Evolutionary conservation across 2,888 invertebrate genomes (phyloP).

Genomic region (Microdon myrmicae): DNA sequence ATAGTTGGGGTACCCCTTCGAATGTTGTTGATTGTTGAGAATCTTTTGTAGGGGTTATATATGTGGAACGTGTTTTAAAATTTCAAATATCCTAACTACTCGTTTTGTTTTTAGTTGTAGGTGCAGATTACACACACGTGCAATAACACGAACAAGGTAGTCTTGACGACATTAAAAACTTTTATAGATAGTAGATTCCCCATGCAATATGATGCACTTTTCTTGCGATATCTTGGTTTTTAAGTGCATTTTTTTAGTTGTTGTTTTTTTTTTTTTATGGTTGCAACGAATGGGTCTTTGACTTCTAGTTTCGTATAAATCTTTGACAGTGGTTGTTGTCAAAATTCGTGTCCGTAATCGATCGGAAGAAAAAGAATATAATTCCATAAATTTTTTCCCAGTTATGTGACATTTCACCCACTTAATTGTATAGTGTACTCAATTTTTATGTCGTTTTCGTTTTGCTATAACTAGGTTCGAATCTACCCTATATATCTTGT

Average conservation of each 20-base stretch:
- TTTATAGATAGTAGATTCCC: slow-evolving; percentile 18
- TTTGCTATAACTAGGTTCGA: too few species aligned
- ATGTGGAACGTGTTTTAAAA: slow-evolving; percentile 35
- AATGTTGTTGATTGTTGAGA: slow-evolving; percentile 46
- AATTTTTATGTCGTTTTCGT: too few species aligned
- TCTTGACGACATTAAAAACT: slow-evolving; percentile 26
- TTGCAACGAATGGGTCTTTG: slow-evolving; percentile 14
- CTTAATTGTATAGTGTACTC: too few species aligned
- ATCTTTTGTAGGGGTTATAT: slow-evolving; percentile 6
- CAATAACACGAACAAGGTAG: too few species aligned
- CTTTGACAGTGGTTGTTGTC: slow-evolving; percentile 20
- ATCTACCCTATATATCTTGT: too few species aligned
- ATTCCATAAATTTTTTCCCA: too few species aligned
- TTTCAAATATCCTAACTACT: slow-evolving; percentile 4
- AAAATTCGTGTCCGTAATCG: too few species aligned
- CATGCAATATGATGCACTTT: slow-evolving; percentile 40
- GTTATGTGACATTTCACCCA: too few species aligned
- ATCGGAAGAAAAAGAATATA: too few species aligned
- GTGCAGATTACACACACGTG: slow-evolving; percentile 19
- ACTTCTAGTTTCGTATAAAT: slow-evolving; percentile 28
- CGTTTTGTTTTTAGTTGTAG: slow-evolving; percentile 8
- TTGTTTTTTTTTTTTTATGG: slow-evolving; percentile 25
- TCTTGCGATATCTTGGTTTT: slow-evolving; percentile 19
- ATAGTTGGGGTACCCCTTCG: slow-evolving; percentile 22
- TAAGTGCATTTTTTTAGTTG: too few species aligned